Evolutionary conservation across 1,140 invertebrate genomes (phyloP).

Genomic region (Phenacoccus solenopsis): DNA sequence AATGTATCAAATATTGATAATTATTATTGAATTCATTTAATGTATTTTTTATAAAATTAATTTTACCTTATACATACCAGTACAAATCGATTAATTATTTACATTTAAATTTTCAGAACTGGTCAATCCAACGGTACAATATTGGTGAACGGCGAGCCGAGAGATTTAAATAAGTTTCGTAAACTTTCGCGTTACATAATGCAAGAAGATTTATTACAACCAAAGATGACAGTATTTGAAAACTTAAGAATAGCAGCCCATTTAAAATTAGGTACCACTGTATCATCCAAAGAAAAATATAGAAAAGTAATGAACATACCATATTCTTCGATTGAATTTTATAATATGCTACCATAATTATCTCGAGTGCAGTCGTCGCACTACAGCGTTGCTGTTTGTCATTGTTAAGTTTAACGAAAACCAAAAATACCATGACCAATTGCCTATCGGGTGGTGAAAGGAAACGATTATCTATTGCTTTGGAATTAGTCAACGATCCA

Average conservation of each 20-base stretch:
- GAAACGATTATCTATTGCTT: constrained; percentile 79
- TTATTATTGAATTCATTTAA: neutral
- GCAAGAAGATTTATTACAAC: constrained; percentile 82
- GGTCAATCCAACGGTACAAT: constrained; percentile 46
- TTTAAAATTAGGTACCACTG: constrained; percentile 61
- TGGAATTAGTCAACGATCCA: constrained; percentile 91
- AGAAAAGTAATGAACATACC: constrained; percentile 46
- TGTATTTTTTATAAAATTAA: neutral
- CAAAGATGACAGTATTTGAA: constrained; percentile 70
- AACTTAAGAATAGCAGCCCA: constrained; percentile 75
- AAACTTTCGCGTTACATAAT: constrained; percentile 88
- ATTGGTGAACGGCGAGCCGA: constrained; percentile 55
- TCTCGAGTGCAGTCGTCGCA: neutral
- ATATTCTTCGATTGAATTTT: neutral
- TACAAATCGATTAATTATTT: neutral
- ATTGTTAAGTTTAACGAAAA: constrained; percentile 42
- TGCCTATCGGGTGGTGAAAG: constrained; percentile 80
- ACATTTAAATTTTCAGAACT: constrained; percentile 33
- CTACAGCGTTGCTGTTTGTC: neutral
- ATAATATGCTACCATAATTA: neutral
- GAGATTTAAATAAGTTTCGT: constrained; percentile 62
- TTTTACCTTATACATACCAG: neutral
- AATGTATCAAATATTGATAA: too few relatives aligned
- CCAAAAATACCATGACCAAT: constrained; percentile 53
- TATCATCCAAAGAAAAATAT: constrained; percentile 48